These are phyloP conservation scores for Drosophila nasuta DNA, from an alignment of 1,140 invertebrate species.

Conservation along the genomic window DNA sequence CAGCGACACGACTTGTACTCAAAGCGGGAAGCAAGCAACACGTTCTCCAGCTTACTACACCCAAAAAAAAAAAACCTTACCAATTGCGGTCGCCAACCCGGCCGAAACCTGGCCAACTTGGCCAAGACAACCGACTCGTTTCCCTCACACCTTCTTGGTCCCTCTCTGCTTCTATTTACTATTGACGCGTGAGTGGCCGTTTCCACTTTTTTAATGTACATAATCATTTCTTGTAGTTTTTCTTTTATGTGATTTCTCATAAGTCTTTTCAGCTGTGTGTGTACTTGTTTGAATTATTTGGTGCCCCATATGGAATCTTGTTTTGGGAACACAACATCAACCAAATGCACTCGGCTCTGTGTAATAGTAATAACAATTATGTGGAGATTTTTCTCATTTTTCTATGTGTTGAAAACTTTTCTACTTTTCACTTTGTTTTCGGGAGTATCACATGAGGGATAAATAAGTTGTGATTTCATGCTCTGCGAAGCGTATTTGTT, in stretches of 20 bases:
- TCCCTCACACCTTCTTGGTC: not conserved
- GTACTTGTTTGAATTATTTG: conserved; percentile 25
- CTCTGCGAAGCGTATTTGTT: conserved; percentile 78
- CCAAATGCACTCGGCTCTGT: conserved; percentile 17
- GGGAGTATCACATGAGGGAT: conserved; percentile 1
- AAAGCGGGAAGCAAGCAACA: conserved; percentile 74
- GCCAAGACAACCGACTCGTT: conserved; percentile 9
- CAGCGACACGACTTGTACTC: conserved; percentile 55
- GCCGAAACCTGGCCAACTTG: conserved; percentile 14
- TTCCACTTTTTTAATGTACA: conserved; percentile 75
- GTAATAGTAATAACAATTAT: conserved; percentile 44
- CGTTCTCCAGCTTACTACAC: conserved; percentile 60
- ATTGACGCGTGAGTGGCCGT: conserved; percentile 72
- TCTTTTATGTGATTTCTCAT: conserved; percentile 49
- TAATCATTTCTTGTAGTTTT: conserved; percentile 67
- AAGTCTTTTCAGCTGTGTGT: not conserved
- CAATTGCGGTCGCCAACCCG: conserved; percentile 61
- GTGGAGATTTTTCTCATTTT: conserved; percentile 9
- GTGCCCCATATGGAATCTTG: conserved; percentile 36
- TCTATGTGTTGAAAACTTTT: conserved; percentile 56
- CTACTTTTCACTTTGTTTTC: conserved; percentile 62
- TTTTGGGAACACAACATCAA: conserved; percentile 15
- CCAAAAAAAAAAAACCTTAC: conserved; percentile 37
- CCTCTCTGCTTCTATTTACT: not conserved
- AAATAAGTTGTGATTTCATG: conserved; percentile 79